Base-by-base conservation (phyloP, 2,888 invertebrate species). In the Iphiclides podalirius region DNA sequence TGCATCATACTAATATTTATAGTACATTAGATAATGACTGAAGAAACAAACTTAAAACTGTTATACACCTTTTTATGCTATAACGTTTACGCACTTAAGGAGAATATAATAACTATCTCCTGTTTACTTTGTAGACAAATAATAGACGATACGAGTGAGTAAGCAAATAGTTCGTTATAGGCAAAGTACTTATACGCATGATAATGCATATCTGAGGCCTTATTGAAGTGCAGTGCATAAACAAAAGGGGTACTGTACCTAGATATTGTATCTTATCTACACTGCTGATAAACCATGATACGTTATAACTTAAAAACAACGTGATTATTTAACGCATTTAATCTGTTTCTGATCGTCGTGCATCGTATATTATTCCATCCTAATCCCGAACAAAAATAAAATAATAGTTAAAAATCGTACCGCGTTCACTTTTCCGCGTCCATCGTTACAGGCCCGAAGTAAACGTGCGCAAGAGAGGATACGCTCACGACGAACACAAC, bases 121-220 rank as follows among this genome's bases (percentile, higher is more conserved):
- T 52, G 44, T 40, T 47, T 40, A 49, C 43, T 46, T 42, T 39
- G 57, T 54, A 72, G 70, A 74, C 75, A 75, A 75, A 72, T 67
- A 68, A 67, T 64, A 70, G 64, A 70, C 67, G 52, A 56, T 57
- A 63, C 55, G 60, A 66, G 59, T 75, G 75, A 76, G 75, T 75
- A 72, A 75, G 74, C 71, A 75, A 74, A 72, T 70, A 72, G 57
- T n/a, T n/a, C n/a, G n/a, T 56, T 46, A 43, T 47, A 46, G 44
- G 36, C 39, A 17, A 53, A 50, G 53, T 67, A 69, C 67, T 70
- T 70, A 57, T 54, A 63, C 55, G 60, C 60, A 66, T 75, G 79
- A 80, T 82, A 82, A 72, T 70, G 63, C 69, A 72, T 80, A 80
- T 83, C 80, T 75, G 70, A 69, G 74, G 75, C 77, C 74, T 76